These are phyloP conservation scores for Regulus satrapa DNA, from an alignment of 2,113 vertebrate species.

Conservation along the genomic window DNA sequence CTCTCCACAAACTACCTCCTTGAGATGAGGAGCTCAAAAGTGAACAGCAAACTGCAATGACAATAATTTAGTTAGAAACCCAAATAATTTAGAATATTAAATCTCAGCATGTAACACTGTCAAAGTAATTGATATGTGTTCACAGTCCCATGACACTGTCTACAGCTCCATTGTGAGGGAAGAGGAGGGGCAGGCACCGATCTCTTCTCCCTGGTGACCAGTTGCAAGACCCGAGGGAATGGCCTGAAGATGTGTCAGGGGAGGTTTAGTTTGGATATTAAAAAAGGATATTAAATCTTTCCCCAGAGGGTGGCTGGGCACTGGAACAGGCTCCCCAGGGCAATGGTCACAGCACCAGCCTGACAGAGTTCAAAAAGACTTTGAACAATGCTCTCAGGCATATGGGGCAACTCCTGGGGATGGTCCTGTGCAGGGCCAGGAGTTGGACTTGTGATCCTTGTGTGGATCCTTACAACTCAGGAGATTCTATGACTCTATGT, in stretches of 20 bases:
- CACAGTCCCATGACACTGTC: not conserved
- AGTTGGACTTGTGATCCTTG: too few relatives aligned
- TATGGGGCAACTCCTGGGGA: accelerated
- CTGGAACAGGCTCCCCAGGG: not conserved
- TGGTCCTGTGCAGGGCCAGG: not conserved
- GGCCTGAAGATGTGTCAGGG: not conserved
- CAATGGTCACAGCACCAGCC: not conserved
- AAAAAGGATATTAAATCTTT: not conserved
- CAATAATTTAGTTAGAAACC: not conserved
- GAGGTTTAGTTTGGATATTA: not conserved
- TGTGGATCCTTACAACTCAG: not conserved
- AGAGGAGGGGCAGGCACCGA: not conserved
- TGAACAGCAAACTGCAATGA: not conserved
- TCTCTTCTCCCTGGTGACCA: not conserved
- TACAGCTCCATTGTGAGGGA: not conserved
- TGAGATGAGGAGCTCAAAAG: not conserved
- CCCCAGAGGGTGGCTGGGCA: accelerated
- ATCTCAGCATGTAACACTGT: not conserved
- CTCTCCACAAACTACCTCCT: not conserved
- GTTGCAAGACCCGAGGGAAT: accelerated
- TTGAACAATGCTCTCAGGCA: not conserved
- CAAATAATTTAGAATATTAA: too few relatives aligned
- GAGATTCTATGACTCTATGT: not conserved
- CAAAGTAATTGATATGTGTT: not conserved
- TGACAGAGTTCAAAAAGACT: not conserved